phyloP scores from a whole-genome alignment of 2,888 invertebrate species.

The Drosophila dives region DNA sequence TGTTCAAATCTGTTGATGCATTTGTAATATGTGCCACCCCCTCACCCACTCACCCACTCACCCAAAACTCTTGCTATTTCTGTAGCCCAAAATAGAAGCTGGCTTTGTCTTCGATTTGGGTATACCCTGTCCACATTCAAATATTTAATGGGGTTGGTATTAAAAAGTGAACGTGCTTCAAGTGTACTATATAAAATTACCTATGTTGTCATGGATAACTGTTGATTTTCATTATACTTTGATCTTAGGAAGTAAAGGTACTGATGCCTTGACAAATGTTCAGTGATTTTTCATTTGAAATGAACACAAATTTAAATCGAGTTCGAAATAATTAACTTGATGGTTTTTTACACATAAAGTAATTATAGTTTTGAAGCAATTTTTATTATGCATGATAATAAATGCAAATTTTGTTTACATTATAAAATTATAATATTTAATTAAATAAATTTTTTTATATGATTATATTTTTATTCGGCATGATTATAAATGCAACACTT shows the following conservation, averaged over 20 bases:
- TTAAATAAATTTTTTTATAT: neutral
- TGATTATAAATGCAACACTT: neutral
- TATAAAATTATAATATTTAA: too few relatives aligned
- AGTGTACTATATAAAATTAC: neutral
- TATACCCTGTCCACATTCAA: slow-evolving; percentile 8
- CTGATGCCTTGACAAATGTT: neutral
- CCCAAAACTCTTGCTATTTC: slow-evolving; percentile 17
- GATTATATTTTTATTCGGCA: too few relatives aligned
- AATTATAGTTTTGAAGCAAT: neutral
- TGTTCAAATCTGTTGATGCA: slow-evolving; percentile 46
- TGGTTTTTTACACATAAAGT: neutral
- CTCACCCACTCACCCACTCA: too few relatives aligned
- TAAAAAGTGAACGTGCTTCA: neutral
- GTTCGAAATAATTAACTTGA: neutral
- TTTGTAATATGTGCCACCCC: neutral
- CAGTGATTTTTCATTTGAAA: neutral
- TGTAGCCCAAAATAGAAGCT: slow-evolving; percentile 13
- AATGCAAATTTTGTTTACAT: neutral
- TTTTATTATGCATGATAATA: neutral
- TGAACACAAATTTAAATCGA: neutral
- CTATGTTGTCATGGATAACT: neutral
- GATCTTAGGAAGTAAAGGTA: neutral
- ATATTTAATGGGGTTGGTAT: neutral
- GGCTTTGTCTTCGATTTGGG: neutral
- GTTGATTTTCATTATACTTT: neutral